These are phyloP conservation scores for Leucoraja ocellata DNA, from an alignment of 2,797 vertebrate species.

Conservation along the genomic window DNA sequence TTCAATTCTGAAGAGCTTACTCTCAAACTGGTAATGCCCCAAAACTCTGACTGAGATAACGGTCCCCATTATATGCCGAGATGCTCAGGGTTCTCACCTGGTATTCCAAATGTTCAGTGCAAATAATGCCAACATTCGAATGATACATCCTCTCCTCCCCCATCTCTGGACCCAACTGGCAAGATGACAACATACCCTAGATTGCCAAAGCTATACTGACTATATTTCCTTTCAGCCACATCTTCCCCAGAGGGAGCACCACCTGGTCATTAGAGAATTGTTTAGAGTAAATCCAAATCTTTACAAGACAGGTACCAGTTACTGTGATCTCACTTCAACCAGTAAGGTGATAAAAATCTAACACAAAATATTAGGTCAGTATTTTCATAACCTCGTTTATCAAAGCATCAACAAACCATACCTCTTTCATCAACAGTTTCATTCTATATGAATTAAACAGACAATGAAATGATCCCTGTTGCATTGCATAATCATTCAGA, in stretches of 20 bases:
- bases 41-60: not conserved
- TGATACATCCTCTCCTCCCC: not conserved
- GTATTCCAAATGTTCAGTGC: not conserved
- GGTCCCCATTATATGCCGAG: not conserved
- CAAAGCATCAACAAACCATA: not conserved
- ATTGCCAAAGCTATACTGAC: not conserved
- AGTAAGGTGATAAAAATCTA: not conserved
- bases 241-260: not conserved
- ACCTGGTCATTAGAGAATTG: not conserved
- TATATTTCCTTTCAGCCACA: not conserved
- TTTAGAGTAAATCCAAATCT: not conserved
- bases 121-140: not conserved
- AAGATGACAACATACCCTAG: not conserved
- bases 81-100: not conserved
- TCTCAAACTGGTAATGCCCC: not conserved
- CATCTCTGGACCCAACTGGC: no score
- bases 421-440: not conserved
- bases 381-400: not conserved
- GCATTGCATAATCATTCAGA: not conserved
- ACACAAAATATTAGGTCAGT: not conserved
- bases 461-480: not conserved
- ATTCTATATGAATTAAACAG: not conserved
- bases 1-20: not conserved
- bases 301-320: not conserved
- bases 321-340: not conserved